Evolutionary conservation across 1,140 invertebrate genomes (phyloP), one percentile per base, ranked within the genome.

Genomic region (Himalopsyche phryganea): DNA sequence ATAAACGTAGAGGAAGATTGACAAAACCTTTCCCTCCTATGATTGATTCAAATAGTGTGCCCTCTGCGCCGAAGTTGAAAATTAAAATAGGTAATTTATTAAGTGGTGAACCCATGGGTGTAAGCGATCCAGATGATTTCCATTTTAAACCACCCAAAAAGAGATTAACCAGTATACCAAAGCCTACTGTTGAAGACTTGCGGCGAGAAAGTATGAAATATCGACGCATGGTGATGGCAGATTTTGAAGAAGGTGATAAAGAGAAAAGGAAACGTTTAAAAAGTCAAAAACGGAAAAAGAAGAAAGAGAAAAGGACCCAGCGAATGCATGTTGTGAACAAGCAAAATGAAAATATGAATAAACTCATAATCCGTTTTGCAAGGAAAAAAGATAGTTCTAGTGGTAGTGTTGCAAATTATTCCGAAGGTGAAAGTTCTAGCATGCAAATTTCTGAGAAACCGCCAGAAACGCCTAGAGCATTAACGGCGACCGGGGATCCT

Each of bases 151-250:
- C 90, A 33, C 91, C 91, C 2, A 93, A 93, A 73, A 92, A 93
- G 65, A 81, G 90, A 5, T 66, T 88, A 28, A 80, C 81, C 33
- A 82, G 78, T 61, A 82, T 85, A 36, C 81, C 77, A 17, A 83
- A 80, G 50, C 87, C 87, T 0, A 83, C 79, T 50, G 85, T 86
- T 66, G 89, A 90, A 69, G 89, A 92, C 60, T 71, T 92, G 5
- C 86, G 84, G 55, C 80, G 88, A 5, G 90, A 94, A 63, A 91
- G 86, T 60, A 92, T 94, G 90, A 92, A 91, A 66, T 94, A 84
- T 70, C 79, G 91, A n/a, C 82, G 86, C 42, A 85, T 83, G 79
- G 83, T 91, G 0, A 89, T 90, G 85, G 86, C 89, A 7, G 87
- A 87, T 66, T 92, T 92, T 64, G 84, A 86, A 46, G 81, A 84